These are phyloP conservation scores for Balaenoptera acutorostrata DNA, from an alignment of 2,113 vertebrate species.

Conservation along the genomic window DNA sequence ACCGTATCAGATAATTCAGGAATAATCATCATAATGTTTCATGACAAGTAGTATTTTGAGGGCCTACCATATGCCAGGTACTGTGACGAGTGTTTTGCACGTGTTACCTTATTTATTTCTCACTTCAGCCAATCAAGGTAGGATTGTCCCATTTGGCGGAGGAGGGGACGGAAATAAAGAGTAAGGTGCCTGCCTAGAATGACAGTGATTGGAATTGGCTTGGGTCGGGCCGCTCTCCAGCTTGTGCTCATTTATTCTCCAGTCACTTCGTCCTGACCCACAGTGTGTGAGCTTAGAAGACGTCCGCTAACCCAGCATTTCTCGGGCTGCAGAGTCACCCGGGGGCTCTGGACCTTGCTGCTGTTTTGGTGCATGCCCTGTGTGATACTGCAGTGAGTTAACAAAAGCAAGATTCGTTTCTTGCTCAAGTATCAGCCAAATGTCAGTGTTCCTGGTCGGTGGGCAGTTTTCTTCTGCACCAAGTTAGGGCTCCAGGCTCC, in stretches of 20 bases:
- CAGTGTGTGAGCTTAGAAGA: fast-evolving
- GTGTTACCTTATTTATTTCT: background rate
- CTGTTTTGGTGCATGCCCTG: no score
- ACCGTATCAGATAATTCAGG: background rate
- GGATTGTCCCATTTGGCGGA: fast-evolving
- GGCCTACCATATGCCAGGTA: fast-evolving
- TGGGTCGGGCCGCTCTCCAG: background rate
- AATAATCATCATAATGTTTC: background rate
- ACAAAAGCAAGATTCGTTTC: background rate
- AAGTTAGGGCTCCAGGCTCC: background rate
- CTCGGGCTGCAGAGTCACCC: fast-evolving
- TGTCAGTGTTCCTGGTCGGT: background rate
- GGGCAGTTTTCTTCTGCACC: fast-evolving
- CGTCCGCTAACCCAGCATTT: fast-evolving
- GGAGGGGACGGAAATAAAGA: fast-evolving
- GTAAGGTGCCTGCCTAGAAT: fast-evolving
- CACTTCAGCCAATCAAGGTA: fast-evolving
- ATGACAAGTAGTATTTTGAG: background rate
- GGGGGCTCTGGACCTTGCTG: fast-evolving
- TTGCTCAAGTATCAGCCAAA: background rate
- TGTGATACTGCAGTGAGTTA: background rate
- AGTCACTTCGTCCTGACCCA: fast-evolving
- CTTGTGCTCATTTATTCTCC: background rate
- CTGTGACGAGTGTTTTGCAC: fast-evolving
- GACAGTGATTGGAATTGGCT: fast-evolving